Base-by-base conservation (phyloP, 2,113 vertebrate species). In the Psittacus erithacus region DNA sequence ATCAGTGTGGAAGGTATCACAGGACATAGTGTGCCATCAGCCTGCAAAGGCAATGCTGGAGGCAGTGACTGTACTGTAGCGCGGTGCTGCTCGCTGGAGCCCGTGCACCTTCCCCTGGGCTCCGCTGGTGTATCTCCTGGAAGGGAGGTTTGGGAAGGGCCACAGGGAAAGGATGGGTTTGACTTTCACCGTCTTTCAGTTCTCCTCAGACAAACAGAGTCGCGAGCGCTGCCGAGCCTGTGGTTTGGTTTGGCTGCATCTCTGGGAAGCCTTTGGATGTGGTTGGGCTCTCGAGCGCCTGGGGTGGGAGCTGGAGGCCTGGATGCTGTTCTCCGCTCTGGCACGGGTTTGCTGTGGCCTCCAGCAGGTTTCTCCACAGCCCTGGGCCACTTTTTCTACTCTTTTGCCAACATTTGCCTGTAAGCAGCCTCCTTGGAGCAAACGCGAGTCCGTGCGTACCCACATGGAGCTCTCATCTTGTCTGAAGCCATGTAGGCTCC, bases 241-340 rank as follows among this genome's bases (percentile, higher is more conserved):
- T 24, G 90, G 38, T 46, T 84, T 90, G 86, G 39, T 57, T 90
- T 95, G 94, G 89, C 92, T 68, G 69, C 5, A 2, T 38, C 74
- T 53, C 31, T 0, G 17, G 62, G 46, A 35, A 90, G 46, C 82
- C 10, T 3, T 91, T 94, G 96, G 80, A 94, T 94, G 92, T 92
- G 92, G 93, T 92, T 93, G 11, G 9, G 52, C 71, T 78, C 82
- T 55, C 0, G 7, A 93, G 78, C 81, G 87, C 81, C 68, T 12
- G 63, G 53, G 71, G 59, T 91, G 93, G 92, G 43, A 95, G 82
- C 78, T 44, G 69, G 41, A 90, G 96, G 35, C 78, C 87, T 95
- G 92, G 74, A 46, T 85, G 92, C 70, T 8, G 5, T 15, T 95
- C 88, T 55, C 35, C 3, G 10, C 67, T 9, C 92, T 95, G 88